Conservation (phyloP, 2,113 vertebrate species). For the Sisor rabdophorus region DNA sequence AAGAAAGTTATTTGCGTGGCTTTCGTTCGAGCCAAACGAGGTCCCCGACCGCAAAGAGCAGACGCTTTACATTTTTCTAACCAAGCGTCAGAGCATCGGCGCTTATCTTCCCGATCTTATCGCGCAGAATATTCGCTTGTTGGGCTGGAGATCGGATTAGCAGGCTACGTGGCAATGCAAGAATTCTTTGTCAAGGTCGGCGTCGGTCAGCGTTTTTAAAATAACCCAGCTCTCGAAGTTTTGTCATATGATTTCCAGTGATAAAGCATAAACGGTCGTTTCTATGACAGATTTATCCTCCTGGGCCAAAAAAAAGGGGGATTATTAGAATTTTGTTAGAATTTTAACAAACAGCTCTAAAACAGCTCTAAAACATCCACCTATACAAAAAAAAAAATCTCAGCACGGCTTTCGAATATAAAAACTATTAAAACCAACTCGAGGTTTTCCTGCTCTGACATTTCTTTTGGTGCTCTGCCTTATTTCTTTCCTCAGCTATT, state of each 20-base stretch:
- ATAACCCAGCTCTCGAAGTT: not conserved
- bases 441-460: not conserved
- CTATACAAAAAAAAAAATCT: too few relatives aligned
- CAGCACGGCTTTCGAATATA: too few relatives aligned
- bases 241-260: not conserved
- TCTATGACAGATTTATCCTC: not conserved
- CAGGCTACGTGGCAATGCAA: not conserved
- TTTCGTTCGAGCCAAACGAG: slow-evolving; percentile 25
- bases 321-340: too few relatives aligned
- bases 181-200: slow-evolving; percentile 26
- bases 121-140: not conserved
- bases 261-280: not conserved
- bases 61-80: slow-evolving; percentile 25
- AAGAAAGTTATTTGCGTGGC: slow-evolving; percentile 40
- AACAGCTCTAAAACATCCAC: not conserved
- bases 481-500: slow-evolving; percentile 3
- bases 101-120: not conserved
- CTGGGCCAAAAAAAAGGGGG: not conserved
- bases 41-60: slow-evolving; percentile 8
- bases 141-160: not conserved
- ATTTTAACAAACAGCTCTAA: not conserved
- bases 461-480: slow-evolving; percentile 9
- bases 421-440: not conserved
- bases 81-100: not conserved
- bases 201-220: slow-evolving; percentile 19